Percentiles rank a stretch among this genome's conserved stretches.
phyloP scores from a whole-genome alignment of 2,888 invertebrate genomes.

The Tipula confusa region DNA sequence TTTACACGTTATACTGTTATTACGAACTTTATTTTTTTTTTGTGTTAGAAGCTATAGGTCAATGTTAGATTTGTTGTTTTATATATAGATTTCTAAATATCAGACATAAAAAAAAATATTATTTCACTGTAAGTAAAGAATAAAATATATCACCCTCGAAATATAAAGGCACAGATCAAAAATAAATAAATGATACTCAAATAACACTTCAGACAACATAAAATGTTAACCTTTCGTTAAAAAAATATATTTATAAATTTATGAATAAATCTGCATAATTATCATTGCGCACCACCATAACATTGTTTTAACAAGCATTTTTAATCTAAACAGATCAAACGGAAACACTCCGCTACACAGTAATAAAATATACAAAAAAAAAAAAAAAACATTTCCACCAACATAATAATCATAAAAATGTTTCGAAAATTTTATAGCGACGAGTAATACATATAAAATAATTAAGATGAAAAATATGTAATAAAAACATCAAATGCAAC shows the following conservation, averaged over 20 bases:
- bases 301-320: not conserved
- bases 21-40: not conserved
- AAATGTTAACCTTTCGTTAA: not conserved
- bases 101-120: not conserved
- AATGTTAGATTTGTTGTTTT: not conserved
- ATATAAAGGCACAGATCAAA: not conserved
- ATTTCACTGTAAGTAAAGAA: not conserved
- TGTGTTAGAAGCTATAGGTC: not conserved
- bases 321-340: not conserved
- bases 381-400: not conserved
- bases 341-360: not conserved
- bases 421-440: not conserved
- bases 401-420: not conserved
- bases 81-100: not conserved
- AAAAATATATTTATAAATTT: too few species aligned
- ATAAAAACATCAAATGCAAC: constrained; percentile 12
- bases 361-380: not conserved
- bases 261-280: not conserved
- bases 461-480: not conserved
- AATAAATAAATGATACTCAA: not conserved
- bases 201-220: not conserved
- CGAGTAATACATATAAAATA: not conserved
- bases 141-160: not conserved
- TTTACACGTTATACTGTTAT: not conserved
- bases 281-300: not conserved